Evolutionary conservation across 2,888 invertebrate genomes (phyloP).

Genomic region (Dexiosoma caninum): DNA sequence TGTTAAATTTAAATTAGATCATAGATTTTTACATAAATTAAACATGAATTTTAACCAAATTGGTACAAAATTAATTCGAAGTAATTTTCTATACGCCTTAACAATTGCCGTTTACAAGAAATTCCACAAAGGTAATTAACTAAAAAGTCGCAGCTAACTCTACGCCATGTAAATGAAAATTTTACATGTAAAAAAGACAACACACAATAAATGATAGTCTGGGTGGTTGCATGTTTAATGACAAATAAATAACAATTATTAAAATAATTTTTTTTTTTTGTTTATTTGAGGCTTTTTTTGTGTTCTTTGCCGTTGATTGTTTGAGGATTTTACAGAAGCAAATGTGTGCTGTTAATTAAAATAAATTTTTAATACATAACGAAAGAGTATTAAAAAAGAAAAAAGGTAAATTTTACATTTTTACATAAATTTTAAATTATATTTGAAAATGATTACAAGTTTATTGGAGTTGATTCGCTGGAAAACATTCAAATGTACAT

Average conservation of each 20-base stretch:
- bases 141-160: no score
- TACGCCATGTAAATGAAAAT: not conserved
- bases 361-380: constrained; percentile 38
- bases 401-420: not conserved
- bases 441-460: not conserved
- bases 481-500: not conserved
- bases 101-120: constrained; percentile 10
- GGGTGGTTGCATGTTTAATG: constrained; percentile 22
- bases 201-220: not conserved
- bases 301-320: not conserved
- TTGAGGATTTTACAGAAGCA: not conserved
- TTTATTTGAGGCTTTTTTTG: not conserved
- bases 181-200: not conserved
- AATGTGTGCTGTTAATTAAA: constrained; percentile 45
- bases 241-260: constrained; percentile 19
- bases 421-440: constrained; percentile 24
- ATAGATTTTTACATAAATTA: no score
- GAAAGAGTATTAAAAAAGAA: not conserved
- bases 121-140: no score
- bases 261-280: not conserved
- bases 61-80: not conserved
- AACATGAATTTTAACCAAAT: no score
- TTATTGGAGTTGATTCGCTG: not conserved
- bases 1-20: no score
- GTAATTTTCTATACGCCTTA: not conserved